These are phyloP conservation scores for Hippocampus guttulatus DNA, from an alignment of 2,113 vertebrate species.

Conservation along the genomic window DNA sequence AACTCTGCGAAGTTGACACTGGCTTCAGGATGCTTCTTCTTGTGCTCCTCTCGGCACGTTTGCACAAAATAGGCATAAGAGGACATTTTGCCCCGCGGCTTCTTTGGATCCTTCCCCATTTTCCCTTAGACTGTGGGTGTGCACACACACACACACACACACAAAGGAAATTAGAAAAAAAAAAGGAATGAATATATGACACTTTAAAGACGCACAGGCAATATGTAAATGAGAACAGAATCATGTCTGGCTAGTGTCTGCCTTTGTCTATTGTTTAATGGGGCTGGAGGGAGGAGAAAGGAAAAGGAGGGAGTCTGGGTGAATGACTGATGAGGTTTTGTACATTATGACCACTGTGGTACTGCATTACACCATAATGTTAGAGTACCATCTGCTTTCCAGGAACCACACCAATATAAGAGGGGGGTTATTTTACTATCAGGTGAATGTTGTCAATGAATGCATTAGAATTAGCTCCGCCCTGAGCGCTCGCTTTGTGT, in stretches of 20 bases:
- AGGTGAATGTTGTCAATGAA: neutral
- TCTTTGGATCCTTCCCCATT: conserved; percentile 93
- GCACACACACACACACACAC: neutral
- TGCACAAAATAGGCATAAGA: conserved; percentile 96
- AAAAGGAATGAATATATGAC: neutral
- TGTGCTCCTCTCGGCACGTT: conserved; percentile 93
- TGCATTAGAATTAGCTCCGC: neutral
- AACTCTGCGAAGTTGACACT: conserved; percentile 91
- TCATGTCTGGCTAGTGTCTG: conserved; percentile 13
- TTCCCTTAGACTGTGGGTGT: conserved; percentile 61
- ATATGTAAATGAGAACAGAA: conserved; percentile 14
- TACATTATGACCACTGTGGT: conserved; percentile 29
- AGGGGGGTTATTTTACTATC: neutral
- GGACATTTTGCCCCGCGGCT: conserved; percentile 96
- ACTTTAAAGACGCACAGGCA: neutral
- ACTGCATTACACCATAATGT: conserved; percentile 2
- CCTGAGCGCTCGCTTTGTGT: neutral
- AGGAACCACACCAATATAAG: neutral
- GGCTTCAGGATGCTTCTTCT: conserved; percentile 95
- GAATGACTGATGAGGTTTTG: conserved; percentile 53
- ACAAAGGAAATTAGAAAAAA: neutral
- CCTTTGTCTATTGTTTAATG: conserved; percentile 64
- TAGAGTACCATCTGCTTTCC: too few species aligned
- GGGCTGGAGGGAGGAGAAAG: conserved; percentile 26
- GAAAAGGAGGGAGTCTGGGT: conserved; percentile 24